phyloP scores from a whole-genome alignment of 2,888 invertebrate species.

The Rambutsinella grinnellia region DNA sequence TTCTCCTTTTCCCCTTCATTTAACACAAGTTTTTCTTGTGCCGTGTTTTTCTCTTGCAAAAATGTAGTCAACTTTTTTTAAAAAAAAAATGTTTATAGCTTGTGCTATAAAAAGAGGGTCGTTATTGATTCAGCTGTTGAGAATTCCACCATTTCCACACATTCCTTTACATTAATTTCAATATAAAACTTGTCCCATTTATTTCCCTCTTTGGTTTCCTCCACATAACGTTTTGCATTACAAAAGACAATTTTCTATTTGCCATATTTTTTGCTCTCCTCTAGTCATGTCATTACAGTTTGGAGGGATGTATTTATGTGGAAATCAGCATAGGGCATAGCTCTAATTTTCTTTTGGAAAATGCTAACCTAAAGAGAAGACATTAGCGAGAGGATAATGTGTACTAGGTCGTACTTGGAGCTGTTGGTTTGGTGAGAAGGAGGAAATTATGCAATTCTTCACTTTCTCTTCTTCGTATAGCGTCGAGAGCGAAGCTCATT shows the following conservation, averaged over 20 bases:
- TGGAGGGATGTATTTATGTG: not conserved
- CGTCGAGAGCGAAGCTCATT: not conserved
- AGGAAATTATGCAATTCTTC: not conserved
- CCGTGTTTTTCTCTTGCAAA: too few relatives aligned
- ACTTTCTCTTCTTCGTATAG: not conserved
- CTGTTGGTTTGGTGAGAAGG: not conserved
- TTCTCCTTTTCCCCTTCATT: not conserved
- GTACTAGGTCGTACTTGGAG: not conserved
- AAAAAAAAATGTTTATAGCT: conserved; percentile 8
- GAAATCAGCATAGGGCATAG: not conserved
- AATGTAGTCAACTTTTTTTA: too few relatives aligned
- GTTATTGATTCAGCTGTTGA: conserved; percentile 45
- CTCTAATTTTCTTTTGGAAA: not conserved
- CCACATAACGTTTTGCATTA: not conserved
- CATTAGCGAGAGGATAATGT: not conserved
- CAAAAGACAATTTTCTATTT: not conserved
- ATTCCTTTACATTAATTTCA: conserved; percentile 27
- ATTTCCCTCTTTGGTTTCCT: not conserved
- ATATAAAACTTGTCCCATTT: conserved; percentile 10
- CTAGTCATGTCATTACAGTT: not conserved
- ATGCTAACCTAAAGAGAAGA: not conserved
- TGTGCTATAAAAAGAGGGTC: not conserved
- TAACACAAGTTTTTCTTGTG: not conserved
- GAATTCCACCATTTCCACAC: conserved; percentile 32
- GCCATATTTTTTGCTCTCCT: not conserved